Percentiles rank a stretch among this genome's conserved stretches.
Conservation (phyloP, 2,797 vertebrate species). For the Enteromius afrohamiltoni region DNA sequence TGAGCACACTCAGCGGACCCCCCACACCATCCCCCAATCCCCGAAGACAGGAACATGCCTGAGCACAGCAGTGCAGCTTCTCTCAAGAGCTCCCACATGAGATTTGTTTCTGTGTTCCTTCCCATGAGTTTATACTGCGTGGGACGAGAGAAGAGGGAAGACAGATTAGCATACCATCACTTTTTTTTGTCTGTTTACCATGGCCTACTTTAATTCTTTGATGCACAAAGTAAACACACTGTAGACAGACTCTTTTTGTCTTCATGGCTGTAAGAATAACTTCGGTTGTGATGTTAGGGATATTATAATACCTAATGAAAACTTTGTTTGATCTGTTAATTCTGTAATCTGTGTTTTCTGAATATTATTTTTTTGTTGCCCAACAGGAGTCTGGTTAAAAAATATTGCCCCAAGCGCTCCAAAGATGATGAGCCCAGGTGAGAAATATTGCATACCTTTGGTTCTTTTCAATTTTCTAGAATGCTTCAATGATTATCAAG, state of each 20-base stretch:
- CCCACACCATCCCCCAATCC: constrained; percentile 20
- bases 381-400: constrained; percentile 93
- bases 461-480: not conserved
- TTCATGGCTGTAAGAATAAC: not conserved
- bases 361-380: constrained; percentile 40
- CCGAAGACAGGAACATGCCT: constrained; percentile 26
- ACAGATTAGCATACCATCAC: constrained; percentile 43
- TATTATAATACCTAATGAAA: not conserved
- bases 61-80: constrained; percentile 15
- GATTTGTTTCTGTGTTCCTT: not conserved
- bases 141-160: constrained; percentile 23
- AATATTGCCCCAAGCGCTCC: constrained; percentile 95
- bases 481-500: not conserved
- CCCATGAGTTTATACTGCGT: constrained; percentile 19
- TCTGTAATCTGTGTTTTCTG: constrained; percentile 19
- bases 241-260: constrained; percentile 23
- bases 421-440: constrained; percentile 99
- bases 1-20: not conserved
- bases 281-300: not conserved
- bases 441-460: constrained; percentile 41
- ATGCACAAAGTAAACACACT: constrained; percentile 28
- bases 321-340: constrained; percentile 17
- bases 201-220: constrained; percentile 55
- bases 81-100: constrained; percentile 41
- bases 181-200: constrained; percentile 40